These are phyloP conservation scores for Oedothorax gibbosus DNA, from an alignment of 1,140 invertebrate species.

Conservation along the genomic window DNA sequence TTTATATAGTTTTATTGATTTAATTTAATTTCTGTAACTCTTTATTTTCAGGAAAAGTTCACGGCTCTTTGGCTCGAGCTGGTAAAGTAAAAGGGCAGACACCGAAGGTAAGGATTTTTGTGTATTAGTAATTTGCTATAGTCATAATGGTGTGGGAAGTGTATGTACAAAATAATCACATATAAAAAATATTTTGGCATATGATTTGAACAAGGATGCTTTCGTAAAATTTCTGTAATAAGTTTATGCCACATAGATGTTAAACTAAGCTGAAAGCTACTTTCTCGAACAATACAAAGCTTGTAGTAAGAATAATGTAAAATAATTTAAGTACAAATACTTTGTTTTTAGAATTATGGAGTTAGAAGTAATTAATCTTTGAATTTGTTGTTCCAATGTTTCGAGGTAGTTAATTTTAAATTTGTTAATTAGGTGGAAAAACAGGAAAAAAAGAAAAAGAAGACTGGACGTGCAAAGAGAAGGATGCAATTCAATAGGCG, in stretches of 20 bases:
- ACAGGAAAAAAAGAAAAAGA: conserved; percentile 99
- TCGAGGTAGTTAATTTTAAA: conserved; percentile 5
- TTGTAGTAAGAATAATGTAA: too few relatives aligned
- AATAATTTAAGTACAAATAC: too few relatives aligned
- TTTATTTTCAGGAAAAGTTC: conserved; percentile 82
- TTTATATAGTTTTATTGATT: too few relatives aligned
- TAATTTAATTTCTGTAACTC: neutral
- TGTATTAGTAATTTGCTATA: too few relatives aligned
- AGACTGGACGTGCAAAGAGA: conserved; percentile 97
- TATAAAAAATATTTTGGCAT: too few relatives aligned
- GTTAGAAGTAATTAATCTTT: neutral
- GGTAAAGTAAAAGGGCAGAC: conserved; percentile 99
- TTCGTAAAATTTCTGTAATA: too few relatives aligned
- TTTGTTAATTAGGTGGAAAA: conserved; percentile 79
- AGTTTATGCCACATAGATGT: too few relatives aligned
- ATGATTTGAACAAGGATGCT: too few relatives aligned
- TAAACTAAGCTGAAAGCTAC: too few relatives aligned
- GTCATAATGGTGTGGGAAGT: too few relatives aligned
- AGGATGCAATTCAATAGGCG: conserved; percentile 98
- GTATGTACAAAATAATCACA: too few relatives aligned
- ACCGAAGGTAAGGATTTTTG: conserved; percentile 80
- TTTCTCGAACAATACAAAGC: too few relatives aligned
- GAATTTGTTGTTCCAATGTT: neutral
- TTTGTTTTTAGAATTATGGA: neutral
- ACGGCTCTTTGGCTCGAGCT: conserved; percentile 99